Conservation (phyloP, 2,888 invertebrate genomes). For the Dolichopus griseipennis region DNA sequence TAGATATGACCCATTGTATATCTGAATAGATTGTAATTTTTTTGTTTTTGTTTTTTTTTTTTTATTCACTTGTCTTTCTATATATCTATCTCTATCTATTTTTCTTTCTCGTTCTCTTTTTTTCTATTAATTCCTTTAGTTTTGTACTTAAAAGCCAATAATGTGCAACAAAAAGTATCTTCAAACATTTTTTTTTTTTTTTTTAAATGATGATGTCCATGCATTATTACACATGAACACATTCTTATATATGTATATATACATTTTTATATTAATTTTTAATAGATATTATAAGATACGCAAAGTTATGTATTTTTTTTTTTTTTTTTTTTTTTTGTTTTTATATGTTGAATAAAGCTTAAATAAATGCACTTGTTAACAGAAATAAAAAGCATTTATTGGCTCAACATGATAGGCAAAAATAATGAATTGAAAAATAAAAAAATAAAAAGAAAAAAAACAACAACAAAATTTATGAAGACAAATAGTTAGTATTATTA, state of each 20-base stretch:
- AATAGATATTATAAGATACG: not conserved
- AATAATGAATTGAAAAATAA: constrained; percentile 2
- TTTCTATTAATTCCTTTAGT: too few species aligned
- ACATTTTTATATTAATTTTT: too few species aligned
- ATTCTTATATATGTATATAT: not conserved
- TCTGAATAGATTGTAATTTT: not conserved
- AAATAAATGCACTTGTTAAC: constrained; percentile 3
- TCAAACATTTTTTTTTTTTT: not conserved
- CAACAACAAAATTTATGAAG: not conserved
- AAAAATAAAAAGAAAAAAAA: not conserved
- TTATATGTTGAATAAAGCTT: not conserved
- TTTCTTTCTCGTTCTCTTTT: not conserved
- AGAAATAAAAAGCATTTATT: constrained; percentile 6
- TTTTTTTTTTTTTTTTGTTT: not conserved
- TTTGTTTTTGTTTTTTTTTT: not conserved
- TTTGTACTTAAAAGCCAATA: too few species aligned
- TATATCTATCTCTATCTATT: too few species aligned
- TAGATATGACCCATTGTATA: constrained; percentile 3
- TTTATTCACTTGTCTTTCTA: not conserved
- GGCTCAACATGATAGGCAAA: constrained; percentile 6
- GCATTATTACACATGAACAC: not conserved
- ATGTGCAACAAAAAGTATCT: not conserved
- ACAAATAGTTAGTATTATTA: constrained; percentile 1
- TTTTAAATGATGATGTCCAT: not conserved
- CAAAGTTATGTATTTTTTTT: not conserved